A percentile compares a stretch with the other conserved stretches of the same genome.
Conservation (phyloP, 2,888 invertebrate genomes). For the Drosophila leonis region DNA sequence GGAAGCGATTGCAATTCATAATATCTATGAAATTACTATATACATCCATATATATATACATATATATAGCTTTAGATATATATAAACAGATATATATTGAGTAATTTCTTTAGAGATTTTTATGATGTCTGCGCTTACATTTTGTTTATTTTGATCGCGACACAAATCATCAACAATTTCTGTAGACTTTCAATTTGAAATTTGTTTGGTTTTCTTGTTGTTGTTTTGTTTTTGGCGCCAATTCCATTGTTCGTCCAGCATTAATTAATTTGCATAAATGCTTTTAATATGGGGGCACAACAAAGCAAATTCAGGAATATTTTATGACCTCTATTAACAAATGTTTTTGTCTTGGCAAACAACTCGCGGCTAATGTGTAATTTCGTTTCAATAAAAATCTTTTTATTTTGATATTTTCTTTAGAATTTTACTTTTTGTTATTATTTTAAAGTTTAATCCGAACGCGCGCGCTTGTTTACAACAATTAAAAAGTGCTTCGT, state of each 20-base stretch:
- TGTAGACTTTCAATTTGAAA: background rate
- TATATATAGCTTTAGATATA: background rate
- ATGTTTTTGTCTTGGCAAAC: constrained; percentile 30
- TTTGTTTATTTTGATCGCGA: constrained; percentile 16
- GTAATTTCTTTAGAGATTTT: constrained; percentile 2
- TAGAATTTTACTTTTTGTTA: background rate
- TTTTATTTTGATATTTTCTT: constrained; percentile 1
- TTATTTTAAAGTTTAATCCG: constrained; percentile 51
- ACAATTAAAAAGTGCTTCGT: constrained; percentile 79
- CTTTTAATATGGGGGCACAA: constrained; percentile 19
- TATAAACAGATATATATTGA: background rate
- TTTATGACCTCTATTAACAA: constrained; percentile 56
- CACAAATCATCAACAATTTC: constrained; percentile 30
- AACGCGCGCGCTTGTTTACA: constrained; percentile 79
- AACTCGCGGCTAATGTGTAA: constrained; percentile 52
- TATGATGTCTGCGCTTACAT: constrained; percentile 25
- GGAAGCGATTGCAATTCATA: constrained; percentile 52
- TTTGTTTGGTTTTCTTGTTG: background rate
- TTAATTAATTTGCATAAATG: constrained; percentile 47
- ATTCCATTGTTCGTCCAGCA: constrained; percentile 23
- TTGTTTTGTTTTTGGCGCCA: constrained; percentile 47
- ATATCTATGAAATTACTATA: constrained; percentile 20
- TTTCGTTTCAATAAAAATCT: constrained; percentile 8
- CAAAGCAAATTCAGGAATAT: constrained; percentile 36
- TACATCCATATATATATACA: background rate